Percentiles rank a stretch among this genome's conserved stretches.
These are phyloP conservation scores for Solen grandis DNA, from an alignment of 1,140 invertebrate genomes.

Conservation along the genomic window DNA sequence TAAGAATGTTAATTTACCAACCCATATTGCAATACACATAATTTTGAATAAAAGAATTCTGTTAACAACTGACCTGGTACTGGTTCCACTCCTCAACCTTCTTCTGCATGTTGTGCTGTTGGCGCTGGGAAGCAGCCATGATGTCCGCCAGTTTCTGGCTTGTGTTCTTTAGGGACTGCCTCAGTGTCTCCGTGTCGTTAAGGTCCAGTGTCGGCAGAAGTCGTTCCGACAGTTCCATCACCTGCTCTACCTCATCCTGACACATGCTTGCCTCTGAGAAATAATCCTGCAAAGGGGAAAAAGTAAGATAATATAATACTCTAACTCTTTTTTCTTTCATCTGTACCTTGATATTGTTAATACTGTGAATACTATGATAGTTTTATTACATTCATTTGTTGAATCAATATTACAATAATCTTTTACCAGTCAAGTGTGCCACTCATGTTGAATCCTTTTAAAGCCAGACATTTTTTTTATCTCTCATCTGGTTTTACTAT, in stretches of 20 bases:
- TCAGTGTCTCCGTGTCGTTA: conserved; percentile 76
- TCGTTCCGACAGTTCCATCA: conserved; percentile 73
- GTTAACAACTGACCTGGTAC: conserved; percentile 73
- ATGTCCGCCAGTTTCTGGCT: conserved; percentile 70
- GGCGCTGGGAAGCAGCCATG: conserved; percentile 66
- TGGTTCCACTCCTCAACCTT: conserved; percentile 71
- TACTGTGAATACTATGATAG: background rate
- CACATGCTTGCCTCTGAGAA: conserved; percentile 75
- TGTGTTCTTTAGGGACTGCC: conserved; percentile 71
- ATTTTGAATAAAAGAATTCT: no score
- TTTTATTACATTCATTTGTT: background rate
- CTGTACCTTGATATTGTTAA: background rate
- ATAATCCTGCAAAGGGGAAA: conserved; percentile 68
- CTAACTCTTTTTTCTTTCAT: background rate
- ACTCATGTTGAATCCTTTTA: no score
- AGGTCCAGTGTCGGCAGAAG: conserved; percentile 73
- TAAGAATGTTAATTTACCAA: no score
- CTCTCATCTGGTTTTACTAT: no score
- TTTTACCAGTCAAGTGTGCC: no score
- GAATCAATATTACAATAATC: background rate
- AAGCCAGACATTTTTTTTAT: no score
- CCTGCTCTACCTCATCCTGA: conserved; percentile 77
- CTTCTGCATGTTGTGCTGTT: conserved; percentile 67
- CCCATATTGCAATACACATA: no score
- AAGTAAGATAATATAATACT: conserved; percentile 8